Evolutionary conservation across 2,888 invertebrate genomes (phyloP), one percentile per base, ranked within the genome.

Genomic region (Machimus atricapillus): DNA sequence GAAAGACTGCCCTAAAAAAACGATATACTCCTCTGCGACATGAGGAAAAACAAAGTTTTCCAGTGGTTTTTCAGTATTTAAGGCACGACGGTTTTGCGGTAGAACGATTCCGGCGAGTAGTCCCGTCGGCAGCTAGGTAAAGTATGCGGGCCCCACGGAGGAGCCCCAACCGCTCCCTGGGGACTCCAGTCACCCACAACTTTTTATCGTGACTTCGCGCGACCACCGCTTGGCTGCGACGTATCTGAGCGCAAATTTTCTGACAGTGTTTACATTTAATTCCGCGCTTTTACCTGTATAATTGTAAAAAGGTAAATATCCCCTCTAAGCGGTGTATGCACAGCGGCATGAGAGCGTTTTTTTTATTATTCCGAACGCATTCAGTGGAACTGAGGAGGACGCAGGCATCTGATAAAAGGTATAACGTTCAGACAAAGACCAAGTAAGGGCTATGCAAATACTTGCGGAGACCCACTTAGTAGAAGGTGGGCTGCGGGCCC

Each of bases 241-340:
- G 74, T 74, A 27, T 85, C 46, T 85, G 52, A 85, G 85, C 74
- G 37, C 40, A 74, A 85, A 74, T 85, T 74, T 83, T 74, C 74
- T 46, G 74, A 74, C 85, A 37, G 23, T 85, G 85, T 74, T 85
- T 85, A 85, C 85, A 73, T 85, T 85, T 85, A 85, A 85, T 85
- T 85, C 74, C 74, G 85, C 85, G 85, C 43, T 85, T 85, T 85
- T 85, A 85, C 85, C 85, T 85, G 85, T 85, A 74, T 85, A 85
- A 85, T 85, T 85, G 85, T 74, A 46, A 85, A 85, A 85, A 85
- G 74, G 85, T 85, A 85, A 85, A 85, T 85, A 85, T 40, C 27
- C 73, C 16, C n/a, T 23, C 43, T 85, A 27, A 74, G 74, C 74
- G 19, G 74, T 85, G 43, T 85, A 19, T 46, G 85, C 85, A 85